Base-by-base conservation (phyloP, 2,113 vertebrate genomes). In the Symphodus melops region DNA sequence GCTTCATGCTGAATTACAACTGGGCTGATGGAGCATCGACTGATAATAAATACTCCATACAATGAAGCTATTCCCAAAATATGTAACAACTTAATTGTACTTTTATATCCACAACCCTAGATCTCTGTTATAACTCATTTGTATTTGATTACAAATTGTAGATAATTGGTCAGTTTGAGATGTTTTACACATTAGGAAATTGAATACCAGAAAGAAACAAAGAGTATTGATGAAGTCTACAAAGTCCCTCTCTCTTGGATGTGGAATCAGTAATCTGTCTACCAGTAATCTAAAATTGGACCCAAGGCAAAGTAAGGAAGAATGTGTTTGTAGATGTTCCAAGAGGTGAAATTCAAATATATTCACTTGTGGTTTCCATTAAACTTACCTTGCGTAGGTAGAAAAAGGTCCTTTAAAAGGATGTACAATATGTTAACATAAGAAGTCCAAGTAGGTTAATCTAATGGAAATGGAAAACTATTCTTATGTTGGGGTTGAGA, bases 181-280 rank as follows among this genome's bases (percentile, higher is more conserved):
- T 5, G 5, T 68, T 68, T 68, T 81, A 53, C 20, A 68, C 53
- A 69, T 66, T 52, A 72, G 44, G 57, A 72, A 83, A 81, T 44
- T 63, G 46, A 58, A 79, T 67, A 75, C 23, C 13, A 17, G 25
- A 59, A 20, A 55, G 72, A 68, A 76, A 65, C 49, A 56, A 61
- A 41, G 58, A 74, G 59, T 61, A 61, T 19, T 60, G 59, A 82
- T 72, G 59, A 68, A 68, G 57, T 58, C 56, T 81, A 55, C 85
- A 76, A 68, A 68, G 74, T 61, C 79, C 76, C 61, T 77, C 68
- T 75, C 37, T 65, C 70, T 79, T 82, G 79, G 80, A 87, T 58
- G 55, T 62, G 42, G 64, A 67, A 23, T 61, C 55, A 62, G 56
- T 80, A 71, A 84, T 86, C 82, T 79, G 52, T 86, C 70, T 72